phyloP scores from a whole-genome alignment of 2,113 vertebrate species.

The Odobenus rosmarus region DNA sequence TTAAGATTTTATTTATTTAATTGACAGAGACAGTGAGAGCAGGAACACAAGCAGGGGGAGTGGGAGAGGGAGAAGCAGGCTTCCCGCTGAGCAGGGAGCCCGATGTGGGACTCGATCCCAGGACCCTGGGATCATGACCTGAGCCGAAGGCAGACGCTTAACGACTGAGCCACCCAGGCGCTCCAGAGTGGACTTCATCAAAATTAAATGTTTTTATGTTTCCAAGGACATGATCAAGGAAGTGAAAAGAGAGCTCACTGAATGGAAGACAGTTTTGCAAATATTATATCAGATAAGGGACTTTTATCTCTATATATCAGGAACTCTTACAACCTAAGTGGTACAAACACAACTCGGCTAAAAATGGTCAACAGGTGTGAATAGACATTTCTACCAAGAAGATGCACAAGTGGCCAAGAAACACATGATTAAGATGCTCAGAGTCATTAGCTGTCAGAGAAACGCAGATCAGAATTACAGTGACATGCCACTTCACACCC shows the following conservation, averaged over 20 bases:
- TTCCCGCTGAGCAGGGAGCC: too few species aligned
- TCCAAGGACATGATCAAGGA: not conserved
- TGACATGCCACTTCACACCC: not conserved
- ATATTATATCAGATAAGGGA: not conserved
- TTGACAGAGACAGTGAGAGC: too few species aligned
- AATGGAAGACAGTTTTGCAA: not conserved
- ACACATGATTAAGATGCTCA: not conserved
- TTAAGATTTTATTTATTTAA: too few species aligned
- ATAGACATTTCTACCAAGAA: not conserved
- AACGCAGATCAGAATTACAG: not conserved
- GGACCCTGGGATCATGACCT: too few species aligned
- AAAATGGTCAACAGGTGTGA: not conserved
- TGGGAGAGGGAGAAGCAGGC: too few species aligned
- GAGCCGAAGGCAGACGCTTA: too few species aligned
- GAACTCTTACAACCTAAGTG: not conserved
- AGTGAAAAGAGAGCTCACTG: not conserved
- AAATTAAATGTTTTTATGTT: not conserved
- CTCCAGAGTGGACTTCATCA: not conserved
- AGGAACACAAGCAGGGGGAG: too few species aligned
- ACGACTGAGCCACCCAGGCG: too few species aligned
- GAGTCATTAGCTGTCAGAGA: not conserved
- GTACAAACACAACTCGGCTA: not conserved
- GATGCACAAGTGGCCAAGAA: too few species aligned
- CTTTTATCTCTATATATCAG: not conserved
- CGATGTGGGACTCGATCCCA: too few species aligned